A percentile compares a stretch with the other conserved stretches of the same genome.
Evolutionary conservation across 2,888 invertebrate genomes (phyloP).

Genomic region (Ennomos erosarius): DNA sequence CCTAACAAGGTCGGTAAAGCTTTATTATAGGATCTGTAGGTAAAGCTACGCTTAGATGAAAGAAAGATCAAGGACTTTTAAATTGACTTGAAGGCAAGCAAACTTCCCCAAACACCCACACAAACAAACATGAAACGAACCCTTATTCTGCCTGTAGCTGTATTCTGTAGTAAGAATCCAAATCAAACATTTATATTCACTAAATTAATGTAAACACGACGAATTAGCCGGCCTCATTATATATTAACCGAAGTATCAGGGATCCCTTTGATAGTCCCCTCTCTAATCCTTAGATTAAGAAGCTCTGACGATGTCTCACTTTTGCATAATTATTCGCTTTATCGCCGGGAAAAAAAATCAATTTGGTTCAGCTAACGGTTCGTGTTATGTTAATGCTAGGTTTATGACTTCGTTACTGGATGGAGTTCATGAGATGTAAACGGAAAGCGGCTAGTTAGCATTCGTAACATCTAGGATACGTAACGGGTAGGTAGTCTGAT

Average conservation of each 20-base stretch:
- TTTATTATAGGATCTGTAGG: no score
- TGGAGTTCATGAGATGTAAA: background rate
- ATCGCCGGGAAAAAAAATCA: constrained; percentile 68
- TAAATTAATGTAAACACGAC: constrained; percentile 79
- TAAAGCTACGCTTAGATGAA: no score
- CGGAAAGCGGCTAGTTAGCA: no score
- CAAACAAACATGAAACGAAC: constrained; percentile 35
- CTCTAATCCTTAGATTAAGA: constrained; percentile 74
- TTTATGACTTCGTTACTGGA: constrained; percentile 33
- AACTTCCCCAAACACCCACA: constrained; percentile 20
- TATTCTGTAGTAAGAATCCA: constrained; percentile 27
- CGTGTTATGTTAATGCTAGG: constrained; percentile 38
- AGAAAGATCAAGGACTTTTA: constrained; percentile 18
- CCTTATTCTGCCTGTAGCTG: background rate
- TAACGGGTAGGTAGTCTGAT: no score
- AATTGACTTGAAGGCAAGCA: constrained; percentile 29
- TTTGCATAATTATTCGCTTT: constrained; percentile 78
- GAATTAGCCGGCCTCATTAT: constrained; percentile 75
- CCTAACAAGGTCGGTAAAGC: no score
- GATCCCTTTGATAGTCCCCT: constrained; percentile 74
- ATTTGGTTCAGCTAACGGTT: constrained; percentile 54
- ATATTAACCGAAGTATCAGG: constrained; percentile 73
- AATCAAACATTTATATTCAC: constrained; percentile 56
- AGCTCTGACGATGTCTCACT: constrained; percentile 66
- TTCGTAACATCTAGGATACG: no score